Base-by-base conservation (phyloP, 53 echinoderm and acorn worm species). In the Zoroaster sp. region DNA sequence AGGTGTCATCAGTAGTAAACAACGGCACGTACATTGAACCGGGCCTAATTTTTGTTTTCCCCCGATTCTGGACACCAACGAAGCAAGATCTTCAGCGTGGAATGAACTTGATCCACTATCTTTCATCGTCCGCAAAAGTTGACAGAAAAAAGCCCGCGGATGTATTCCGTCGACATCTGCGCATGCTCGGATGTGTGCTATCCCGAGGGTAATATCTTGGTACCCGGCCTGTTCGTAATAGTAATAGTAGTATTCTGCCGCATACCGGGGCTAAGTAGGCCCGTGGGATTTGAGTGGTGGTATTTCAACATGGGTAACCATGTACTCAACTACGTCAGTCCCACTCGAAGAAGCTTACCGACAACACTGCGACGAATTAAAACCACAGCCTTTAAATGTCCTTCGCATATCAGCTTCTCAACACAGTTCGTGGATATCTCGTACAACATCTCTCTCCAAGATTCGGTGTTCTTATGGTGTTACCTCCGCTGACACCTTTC, bases 251-350 rank as follows among this genome's bases (percentile, higher is more conserved):
- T 30, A 1, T 14, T 33, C 81, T 25, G 85, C 70, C 71, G 85
- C 34, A 23, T 41, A 85, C 85, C 85, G n/a, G 71, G 85, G 54
- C 69, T 70, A 34, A 71, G 85, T 85, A 70, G 70, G 35, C 85
- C 85, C 85, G 71, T 71, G 85, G 85, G 85, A 85, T 71, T 85
- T 85, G 71, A 85, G 85, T 85, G 85, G 85, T 85, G 85, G 85
- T 85, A 85, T 85, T 70, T 85, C 85, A 85, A 85, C 85, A 85
- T 85, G 85, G 72, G 85, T 85, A 83, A 69, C 33, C 68, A 32
- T 40, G 69, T 67, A 69, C 35, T 85, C 49, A 85, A 85, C 69
- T 49, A 85, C 85, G 85, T 71, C 85, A 85, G 85, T 85, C 49
- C 49, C 72, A 85, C 51, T 70, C 36, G 8, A 35, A 49, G 46